Percentiles rank a stretch among this genome's conserved stretches.
phyloP scores from a whole-genome alignment of 2,888 invertebrate genomes.

The Platycnemis pennipes region DNA sequence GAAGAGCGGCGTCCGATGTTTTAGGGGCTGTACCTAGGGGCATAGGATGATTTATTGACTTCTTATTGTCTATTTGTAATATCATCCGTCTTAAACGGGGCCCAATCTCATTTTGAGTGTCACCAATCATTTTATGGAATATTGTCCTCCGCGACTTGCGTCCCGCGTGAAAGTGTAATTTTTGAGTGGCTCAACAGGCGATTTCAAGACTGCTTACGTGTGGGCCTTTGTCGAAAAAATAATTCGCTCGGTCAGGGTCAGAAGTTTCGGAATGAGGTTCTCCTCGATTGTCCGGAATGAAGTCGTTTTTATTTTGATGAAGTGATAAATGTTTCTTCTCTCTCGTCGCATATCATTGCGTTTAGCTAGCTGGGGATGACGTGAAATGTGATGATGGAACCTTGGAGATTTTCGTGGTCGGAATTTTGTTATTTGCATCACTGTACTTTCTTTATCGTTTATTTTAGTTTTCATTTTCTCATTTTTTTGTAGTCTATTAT shows the following conservation, averaged over 20 bases:
- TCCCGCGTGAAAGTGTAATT: neutral
- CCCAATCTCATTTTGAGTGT: neutral
- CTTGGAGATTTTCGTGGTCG: neutral
- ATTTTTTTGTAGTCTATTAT: neutral
- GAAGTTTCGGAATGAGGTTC: neutral
- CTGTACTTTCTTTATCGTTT: neutral
- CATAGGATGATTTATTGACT: neutral
- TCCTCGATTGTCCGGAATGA: neutral
- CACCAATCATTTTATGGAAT: neutral
- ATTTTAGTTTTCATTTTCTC: neutral
- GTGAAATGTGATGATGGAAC: neutral
- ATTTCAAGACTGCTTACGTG: neutral
- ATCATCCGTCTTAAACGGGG: slow-evolving; percentile 21
- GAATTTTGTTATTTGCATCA: neutral
- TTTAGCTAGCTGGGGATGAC: neutral
- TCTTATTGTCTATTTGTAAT: neutral
- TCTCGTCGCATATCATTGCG: neutral
- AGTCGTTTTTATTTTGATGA: neutral
- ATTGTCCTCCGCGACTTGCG: neutral
- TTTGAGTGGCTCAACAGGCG: neutral
- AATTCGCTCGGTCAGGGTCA: neutral
- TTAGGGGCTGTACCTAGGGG: slow-evolving; percentile 8
- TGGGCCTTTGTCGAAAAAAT: neutral
- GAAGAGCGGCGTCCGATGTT: neutral
- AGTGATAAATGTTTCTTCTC: neutral